These are phyloP conservation scores for Malurus melanocephalus DNA, from an alignment of 2,113 vertebrate genomes.

Conservation along the genomic window DNA sequence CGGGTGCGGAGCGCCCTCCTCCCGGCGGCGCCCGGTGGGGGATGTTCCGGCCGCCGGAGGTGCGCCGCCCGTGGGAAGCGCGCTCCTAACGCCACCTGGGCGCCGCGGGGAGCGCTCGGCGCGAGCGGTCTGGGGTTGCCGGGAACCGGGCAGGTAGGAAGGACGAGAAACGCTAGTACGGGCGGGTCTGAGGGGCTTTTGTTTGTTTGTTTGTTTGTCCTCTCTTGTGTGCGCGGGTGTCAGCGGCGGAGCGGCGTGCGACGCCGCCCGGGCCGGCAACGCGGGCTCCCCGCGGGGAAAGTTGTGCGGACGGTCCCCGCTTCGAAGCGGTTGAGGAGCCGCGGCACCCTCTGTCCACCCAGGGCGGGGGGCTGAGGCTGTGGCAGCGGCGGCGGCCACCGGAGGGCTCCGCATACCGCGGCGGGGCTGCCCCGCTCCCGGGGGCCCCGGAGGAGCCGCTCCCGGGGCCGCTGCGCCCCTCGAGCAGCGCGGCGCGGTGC, in stretches of 20 bases:
- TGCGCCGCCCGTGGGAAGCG: slow-evolving; percentile 17
- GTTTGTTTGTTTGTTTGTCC: background rate
- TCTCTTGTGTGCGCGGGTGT: background rate
- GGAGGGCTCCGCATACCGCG: background rate
- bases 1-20: background rate
- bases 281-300: background rate
- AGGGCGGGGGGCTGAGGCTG: background rate
- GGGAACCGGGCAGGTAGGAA: background rate
- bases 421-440: background rate
- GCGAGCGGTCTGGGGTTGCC: background rate
- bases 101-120: background rate
- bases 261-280: no score
- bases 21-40: background rate
- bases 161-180: background rate
- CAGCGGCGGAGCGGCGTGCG: background rate
- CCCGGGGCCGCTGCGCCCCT: background rate
- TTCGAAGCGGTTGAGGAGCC: background rate
- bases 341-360: no score
- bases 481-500: background rate
- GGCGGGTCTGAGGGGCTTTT: background rate
- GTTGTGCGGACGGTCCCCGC: background rate
- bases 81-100: slow-evolving; percentile 31
- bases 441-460: background rate
- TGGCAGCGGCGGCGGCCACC: background rate
- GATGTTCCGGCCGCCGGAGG: background rate